Conservation (phyloP, 2,113 vertebrate species). For the Nematolebias whitei region DNA sequence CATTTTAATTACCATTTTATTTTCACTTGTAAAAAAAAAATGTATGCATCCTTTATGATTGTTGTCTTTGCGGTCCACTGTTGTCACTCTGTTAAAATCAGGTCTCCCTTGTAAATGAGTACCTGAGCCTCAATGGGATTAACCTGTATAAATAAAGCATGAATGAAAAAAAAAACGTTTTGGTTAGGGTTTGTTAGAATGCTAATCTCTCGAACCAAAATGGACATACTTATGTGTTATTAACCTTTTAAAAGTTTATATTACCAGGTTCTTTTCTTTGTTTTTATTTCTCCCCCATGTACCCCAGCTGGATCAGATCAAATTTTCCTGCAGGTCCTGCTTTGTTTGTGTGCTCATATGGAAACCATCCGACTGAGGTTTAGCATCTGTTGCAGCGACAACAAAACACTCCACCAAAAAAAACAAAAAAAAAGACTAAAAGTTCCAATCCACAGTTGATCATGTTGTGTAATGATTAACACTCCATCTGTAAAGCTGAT, state of each 20-base stretch:
- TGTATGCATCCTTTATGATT: too few relatives aligned
- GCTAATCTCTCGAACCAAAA: too few relatives aligned
- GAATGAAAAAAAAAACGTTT: too few relatives aligned
- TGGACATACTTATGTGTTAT: neutral
- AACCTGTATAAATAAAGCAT: too few relatives aligned
- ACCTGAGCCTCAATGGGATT: too few relatives aligned
- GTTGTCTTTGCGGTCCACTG: too few relatives aligned
- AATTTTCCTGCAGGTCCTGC: slow-evolving; percentile 8
- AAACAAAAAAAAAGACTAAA: neutral
- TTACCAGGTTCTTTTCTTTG: neutral
- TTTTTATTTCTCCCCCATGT: neutral
- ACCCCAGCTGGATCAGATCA: slow-evolving; percentile 29
- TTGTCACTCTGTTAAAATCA: too few relatives aligned
- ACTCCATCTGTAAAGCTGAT: neutral
- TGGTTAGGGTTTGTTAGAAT: too few relatives aligned
- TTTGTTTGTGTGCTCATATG: slow-evolving; percentile 15
- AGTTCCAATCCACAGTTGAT: neutral
- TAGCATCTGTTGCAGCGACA: slow-evolving; percentile 13
- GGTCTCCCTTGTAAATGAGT: too few relatives aligned
- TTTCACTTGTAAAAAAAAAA: too few relatives aligned
- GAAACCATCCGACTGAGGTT: slow-evolving; percentile 32
- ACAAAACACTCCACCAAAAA: slow-evolving; percentile 28
- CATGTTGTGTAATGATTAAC: neutral
- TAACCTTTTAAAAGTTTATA: neutral
- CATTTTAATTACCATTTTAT: too few relatives aligned